Evolutionary conservation across 2,797 vertebrate genomes (phyloP).

Genomic region (Leucoraja ocellata): DNA sequence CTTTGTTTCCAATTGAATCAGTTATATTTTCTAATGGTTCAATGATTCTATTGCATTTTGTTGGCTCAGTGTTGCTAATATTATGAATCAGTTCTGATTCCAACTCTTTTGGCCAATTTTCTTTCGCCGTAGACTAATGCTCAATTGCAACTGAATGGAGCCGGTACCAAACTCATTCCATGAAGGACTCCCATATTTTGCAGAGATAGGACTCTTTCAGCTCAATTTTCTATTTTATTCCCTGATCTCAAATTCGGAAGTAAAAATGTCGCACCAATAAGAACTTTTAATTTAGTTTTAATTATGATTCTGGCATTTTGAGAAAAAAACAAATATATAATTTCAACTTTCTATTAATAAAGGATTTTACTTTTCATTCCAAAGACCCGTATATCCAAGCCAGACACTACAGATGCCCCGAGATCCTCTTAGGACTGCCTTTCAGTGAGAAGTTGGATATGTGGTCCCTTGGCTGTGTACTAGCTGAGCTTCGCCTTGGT

Average conservation of each 20-base stretch:
- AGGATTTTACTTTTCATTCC: neutral
- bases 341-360: neutral
- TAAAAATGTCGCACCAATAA: neutral
- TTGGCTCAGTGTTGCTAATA: neutral
- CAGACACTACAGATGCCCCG: slow-evolving; percentile 62
- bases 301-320: neutral
- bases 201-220: no score
- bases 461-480: slow-evolving; percentile 64
- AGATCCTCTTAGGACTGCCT: slow-evolving; percentile 63
- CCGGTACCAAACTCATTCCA: neutral
- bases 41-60: neutral
- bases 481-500: slow-evolving; percentile 62
- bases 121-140: neutral
- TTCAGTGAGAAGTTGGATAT: slow-evolving; percentile 64
- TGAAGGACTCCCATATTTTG: neutral
- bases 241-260: neutral
- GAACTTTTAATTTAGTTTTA: neutral
- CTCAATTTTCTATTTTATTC: neutral
- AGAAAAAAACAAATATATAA: neutral
- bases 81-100: neutral
- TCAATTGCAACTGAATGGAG: neutral
- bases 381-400: slow-evolving; percentile 63
- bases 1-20: neutral
- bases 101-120: neutral
- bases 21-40: neutral